Conservation (phyloP, 2,797 vertebrate genomes). For the Cryptoblepharus egeriae region DNA sequence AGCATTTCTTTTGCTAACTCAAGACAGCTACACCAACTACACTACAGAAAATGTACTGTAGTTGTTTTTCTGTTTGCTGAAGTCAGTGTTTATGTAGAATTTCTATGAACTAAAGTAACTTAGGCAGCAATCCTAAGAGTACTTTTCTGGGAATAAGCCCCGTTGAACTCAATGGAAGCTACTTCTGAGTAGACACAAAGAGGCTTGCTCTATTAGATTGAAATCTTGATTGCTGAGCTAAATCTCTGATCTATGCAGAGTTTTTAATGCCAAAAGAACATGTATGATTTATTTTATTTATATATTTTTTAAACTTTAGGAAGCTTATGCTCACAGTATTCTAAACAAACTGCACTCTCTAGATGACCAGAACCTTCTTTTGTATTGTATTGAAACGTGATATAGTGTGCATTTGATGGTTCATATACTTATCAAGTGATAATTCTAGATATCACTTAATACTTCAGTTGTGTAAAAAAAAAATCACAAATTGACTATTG, state of each 20-base stretch:
- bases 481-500: background rate
- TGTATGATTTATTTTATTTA: slow-evolving; percentile 26
- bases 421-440: background rate
- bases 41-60: background rate
- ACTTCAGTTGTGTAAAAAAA: slow-evolving; percentile 6
- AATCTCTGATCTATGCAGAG: slow-evolving; percentile 72
- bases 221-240: slow-evolving; percentile 46
- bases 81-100: slow-evolving; percentile 50
- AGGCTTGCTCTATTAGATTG: too few species aligned
- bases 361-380: slow-evolving; percentile 2
- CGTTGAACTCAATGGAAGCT: too few species aligned
- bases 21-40: background rate
- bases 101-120: slow-evolving; percentile 2
- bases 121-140: too few species aligned
- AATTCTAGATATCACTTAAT: background rate
- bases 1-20: slow-evolving; percentile 32
- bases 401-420: background rate
- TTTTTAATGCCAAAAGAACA: slow-evolving; percentile 65
- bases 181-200: too few species aligned
- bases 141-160: too few species aligned
- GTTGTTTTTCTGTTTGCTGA: slow-evolving; percentile 4
- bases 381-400: slow-evolving; percentile 43
- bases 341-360: slow-evolving; percentile 33
- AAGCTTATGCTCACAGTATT: slow-evolving; percentile 33
- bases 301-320: slow-evolving; percentile 32